These are phyloP conservation scores for Neomonachus schauinslandi DNA, from an alignment of 2,113 vertebrate genomes.

Conservation along the genomic window DNA sequence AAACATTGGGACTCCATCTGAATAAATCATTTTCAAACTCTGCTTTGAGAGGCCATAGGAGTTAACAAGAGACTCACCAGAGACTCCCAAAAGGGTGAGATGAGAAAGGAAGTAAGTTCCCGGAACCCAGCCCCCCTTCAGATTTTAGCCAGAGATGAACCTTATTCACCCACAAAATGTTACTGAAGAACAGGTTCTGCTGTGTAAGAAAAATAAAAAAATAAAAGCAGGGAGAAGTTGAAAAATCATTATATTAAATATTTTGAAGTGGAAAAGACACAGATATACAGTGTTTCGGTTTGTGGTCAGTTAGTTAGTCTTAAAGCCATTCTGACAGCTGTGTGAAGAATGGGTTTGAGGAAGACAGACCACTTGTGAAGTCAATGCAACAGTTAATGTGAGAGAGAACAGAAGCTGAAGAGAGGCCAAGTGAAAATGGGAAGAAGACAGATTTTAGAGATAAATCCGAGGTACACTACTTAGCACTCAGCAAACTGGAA, in stretches of 20 bases:
- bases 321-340: neutral
- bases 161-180: neutral
- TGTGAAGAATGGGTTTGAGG: neutral
- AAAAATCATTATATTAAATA: neutral
- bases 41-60: neutral
- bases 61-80: neutral
- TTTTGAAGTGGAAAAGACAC: neutral
- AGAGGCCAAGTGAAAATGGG: neutral
- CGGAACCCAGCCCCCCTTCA: neutral
- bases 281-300: neutral
- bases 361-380: neutral
- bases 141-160: neutral
- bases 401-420: neutral
- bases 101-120: neutral
- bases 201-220: neutral
- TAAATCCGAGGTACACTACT: neutral
- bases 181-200: neutral
- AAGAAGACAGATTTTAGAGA: neutral
- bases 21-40: neutral
- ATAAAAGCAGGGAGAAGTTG: neutral
- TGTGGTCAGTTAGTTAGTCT: neutral
- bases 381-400: neutral
- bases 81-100: accelerated
- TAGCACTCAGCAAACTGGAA: neutral
- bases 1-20: neutral